A percentile compares a stretch with the other conserved stretches of the same genome.
These are phyloP conservation scores for Ochotona curzoniae DNA, from an alignment of 2,113 vertebrate species.

Conservation along the genomic window DNA sequence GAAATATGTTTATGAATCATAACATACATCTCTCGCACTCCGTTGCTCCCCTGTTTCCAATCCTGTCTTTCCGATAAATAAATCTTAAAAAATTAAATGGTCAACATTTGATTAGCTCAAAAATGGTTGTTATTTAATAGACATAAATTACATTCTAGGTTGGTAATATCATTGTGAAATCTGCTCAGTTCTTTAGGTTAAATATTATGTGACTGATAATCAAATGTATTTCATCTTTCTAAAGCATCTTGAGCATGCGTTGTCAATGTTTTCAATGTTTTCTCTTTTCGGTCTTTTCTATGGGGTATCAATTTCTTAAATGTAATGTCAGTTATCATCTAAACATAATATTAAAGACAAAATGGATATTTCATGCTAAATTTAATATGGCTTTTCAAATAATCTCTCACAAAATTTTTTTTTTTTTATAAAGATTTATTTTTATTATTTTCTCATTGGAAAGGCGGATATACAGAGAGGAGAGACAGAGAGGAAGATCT, in stretches of 20 bases:
- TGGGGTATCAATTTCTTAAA: conserved; percentile 15
- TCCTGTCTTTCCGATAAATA: too few species aligned
- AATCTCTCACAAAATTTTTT: background rate
- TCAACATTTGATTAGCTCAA: conserved; percentile 31
- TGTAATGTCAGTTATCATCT: conserved; percentile 28
- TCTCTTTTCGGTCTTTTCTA: background rate
- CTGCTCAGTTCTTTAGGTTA: background rate
- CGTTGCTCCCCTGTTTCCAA: too few species aligned
- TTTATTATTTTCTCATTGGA: too few species aligned
- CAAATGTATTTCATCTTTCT: conserved; percentile 29
- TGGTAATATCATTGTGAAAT: background rate
- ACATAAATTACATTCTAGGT: background rate
- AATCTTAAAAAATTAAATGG: background rate
- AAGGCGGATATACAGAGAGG: too few species aligned
- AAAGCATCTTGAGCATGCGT: background rate
- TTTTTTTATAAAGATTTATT: too few species aligned
- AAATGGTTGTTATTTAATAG: background rate
- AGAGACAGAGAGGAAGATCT: too few species aligned
- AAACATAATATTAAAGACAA: conserved; percentile 56
- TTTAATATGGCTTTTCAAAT: conserved; percentile 55
- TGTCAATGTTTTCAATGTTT: background rate
- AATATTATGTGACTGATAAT: background rate
- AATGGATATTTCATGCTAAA: conserved; percentile 38
- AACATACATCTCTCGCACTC: background rate
- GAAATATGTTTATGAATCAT: background rate